Evolutionary conservation across 2,888 invertebrate species (phyloP).

Genomic region (Prostheceraeus crozeri): DNA sequence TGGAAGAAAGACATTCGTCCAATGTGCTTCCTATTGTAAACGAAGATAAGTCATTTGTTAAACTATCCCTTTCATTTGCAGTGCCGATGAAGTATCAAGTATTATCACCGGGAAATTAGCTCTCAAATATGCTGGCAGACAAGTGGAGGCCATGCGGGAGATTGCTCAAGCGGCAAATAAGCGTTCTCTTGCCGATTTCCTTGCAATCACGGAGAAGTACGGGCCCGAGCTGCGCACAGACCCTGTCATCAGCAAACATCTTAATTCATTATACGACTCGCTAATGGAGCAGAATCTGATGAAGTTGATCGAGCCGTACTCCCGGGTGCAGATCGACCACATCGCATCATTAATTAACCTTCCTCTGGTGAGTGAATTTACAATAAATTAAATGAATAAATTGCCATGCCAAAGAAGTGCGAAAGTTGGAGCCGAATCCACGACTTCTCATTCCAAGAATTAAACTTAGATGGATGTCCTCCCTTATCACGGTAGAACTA

Average conservation of each 20-base stretch:
- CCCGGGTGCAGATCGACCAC: conserved; percentile 76
- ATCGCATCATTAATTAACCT: conserved; percentile 82
- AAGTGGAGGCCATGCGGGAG: conserved; percentile 94
- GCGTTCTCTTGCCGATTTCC: conserved; percentile 86
- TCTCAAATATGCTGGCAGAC: conserved; percentile 85
- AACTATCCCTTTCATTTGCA: no score
- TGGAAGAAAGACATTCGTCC: no score
- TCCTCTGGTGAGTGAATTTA: conserved; percentile 57
- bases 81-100: conserved; percentile 89
- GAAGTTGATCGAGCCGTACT: conserved; percentile 96
- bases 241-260: conserved; percentile 88
- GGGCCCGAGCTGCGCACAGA: conserved; percentile 84
- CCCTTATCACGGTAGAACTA: no score
- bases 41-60: no score
- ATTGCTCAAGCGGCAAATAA: conserved; percentile 92
- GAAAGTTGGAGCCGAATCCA: background rate
- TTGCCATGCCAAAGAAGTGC: background rate
- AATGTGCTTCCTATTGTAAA: no score
- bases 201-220: conserved; percentile 71
- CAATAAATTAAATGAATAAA: no score
- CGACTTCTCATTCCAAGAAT: conserved; percentile 17
- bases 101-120: conserved; percentile 93
- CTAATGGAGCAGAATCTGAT: conserved; percentile 98
- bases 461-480: conserved; percentile 42
- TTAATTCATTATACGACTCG: conserved; percentile 90